Conservation (phyloP, 2,888 invertebrate species). For the Andrena marginata region DNA sequence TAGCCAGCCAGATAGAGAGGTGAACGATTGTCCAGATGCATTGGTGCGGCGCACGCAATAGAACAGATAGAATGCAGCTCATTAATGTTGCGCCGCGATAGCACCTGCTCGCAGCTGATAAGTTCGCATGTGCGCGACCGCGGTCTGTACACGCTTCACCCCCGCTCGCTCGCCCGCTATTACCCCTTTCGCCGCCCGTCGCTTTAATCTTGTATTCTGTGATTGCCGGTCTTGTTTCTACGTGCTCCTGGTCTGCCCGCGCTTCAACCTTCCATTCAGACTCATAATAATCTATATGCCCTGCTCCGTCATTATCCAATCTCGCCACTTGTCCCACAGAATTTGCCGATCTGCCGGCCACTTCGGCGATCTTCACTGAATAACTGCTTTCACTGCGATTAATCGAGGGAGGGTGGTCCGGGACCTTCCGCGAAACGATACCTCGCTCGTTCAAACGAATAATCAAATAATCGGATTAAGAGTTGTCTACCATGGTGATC, state of each 20-base stretch:
- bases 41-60: conserved; percentile 60
- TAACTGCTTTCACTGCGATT: not conserved
- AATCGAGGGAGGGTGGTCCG: no score
- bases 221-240: conserved; percentile 8
- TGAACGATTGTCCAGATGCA: conserved; percentile 55
- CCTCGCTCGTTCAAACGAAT: no score
- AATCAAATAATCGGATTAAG: no score
- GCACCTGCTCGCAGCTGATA: conserved; percentile 72
- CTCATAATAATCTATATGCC: conserved; percentile 1
- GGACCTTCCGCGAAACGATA: no score
- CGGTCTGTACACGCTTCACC: conserved; percentile 20
- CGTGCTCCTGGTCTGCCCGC: not conserved
- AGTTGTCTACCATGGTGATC: no score
- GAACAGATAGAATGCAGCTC: conserved; percentile 73
- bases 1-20: conserved; percentile 23
- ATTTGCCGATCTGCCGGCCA: not conserved
- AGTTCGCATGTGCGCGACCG: conserved; percentile 58
- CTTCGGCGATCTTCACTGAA: not conserved
- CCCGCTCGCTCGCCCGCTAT: not conserved
- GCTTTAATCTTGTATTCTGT: conserved; percentile 28
- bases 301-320: conserved; percentile 1
- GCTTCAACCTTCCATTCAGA: not conserved
- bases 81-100: conserved; percentile 75
- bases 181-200: not conserved
- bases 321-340: not conserved